These are phyloP conservation scores for Dendronephthya gigantea DNA, from an alignment of 64 coral and sea anemone genomes.

Conservation along the genomic window DNA sequence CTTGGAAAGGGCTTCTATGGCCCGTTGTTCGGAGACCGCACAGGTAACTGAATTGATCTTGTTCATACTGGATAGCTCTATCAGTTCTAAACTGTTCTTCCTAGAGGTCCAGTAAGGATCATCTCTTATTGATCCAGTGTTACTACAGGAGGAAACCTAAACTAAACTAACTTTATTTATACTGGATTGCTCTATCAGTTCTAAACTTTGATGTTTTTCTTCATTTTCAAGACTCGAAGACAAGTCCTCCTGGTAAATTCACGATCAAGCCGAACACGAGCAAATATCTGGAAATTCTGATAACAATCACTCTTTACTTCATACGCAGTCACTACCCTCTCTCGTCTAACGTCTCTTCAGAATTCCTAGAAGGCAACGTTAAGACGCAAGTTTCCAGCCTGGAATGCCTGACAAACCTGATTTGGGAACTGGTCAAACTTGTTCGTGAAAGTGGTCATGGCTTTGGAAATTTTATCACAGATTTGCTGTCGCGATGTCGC, in stretches of 20 bases:
- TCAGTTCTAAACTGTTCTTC: too few relatives aligned
- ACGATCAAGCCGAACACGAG: conserved; percentile 82
- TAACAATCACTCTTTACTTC: conserved; percentile 80
- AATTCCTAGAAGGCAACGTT: conserved; percentile 63
- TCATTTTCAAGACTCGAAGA: not conserved
- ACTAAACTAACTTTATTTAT: too few relatives aligned
- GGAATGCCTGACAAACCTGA: conserved; percentile 45
- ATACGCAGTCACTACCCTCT: conserved; percentile 77
- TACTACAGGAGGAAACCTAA: too few relatives aligned
- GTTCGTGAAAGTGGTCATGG: conserved; percentile 69
- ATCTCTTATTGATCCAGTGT: too few relatives aligned
- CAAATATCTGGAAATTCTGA: conserved; percentile 87
- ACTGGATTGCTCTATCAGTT: too few relatives aligned
- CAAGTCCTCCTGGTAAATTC: not conserved
- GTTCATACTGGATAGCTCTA: too few relatives aligned
- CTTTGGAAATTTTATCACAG: conserved; percentile 74
- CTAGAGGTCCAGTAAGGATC: too few relatives aligned
- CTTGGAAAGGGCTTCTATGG: conserved; percentile 98
- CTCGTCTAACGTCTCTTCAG: conserved; percentile 28
- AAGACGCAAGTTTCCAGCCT: conserved; percentile 65
- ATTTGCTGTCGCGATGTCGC: conserved; percentile 84
- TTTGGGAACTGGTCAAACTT: conserved; percentile 78
- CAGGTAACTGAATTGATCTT: not conserved
- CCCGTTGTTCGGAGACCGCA: conserved; percentile 22
- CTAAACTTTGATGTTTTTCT: not conserved